Evolutionary conservation across 2,113 vertebrate species (phyloP).

Genomic region (Thamnaconus septentrionalis): DNA sequence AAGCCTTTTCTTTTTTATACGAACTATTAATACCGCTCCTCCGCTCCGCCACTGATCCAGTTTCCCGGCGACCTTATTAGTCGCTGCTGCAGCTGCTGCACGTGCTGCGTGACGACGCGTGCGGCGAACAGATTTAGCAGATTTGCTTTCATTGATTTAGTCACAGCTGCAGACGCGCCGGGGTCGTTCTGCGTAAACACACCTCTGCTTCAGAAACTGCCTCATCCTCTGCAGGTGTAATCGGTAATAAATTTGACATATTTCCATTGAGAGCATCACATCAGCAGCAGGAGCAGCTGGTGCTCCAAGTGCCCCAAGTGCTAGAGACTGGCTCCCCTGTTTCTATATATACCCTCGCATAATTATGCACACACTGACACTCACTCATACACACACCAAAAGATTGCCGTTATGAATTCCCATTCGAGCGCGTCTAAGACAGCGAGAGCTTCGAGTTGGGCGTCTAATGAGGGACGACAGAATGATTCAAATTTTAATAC

Average conservation of each 20-base stretch:
- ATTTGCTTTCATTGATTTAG: not conserved
- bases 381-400: constrained; percentile 3
- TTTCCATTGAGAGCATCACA: constrained; percentile 16
- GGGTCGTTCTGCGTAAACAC: constrained; percentile 13
- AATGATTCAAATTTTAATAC: not conserved
- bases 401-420: not conserved
- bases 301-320: constrained; percentile 22
- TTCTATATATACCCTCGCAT: constrained; percentile 5
- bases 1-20: not conserved
- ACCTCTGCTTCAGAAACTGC: constrained; percentile 24
- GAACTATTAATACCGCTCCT: not conserved
- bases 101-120: too few relatives aligned
- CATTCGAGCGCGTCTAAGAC: constrained; percentile 10
- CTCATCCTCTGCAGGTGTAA: constrained; percentile 15
- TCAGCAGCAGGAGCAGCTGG: constrained; percentile 42
- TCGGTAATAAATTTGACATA: constrained; percentile 11
- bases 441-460: not conserved
- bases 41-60: too few relatives aligned
- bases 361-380: constrained; percentile 2
- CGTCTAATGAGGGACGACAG: too few relatives aligned
- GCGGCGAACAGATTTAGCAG: too few relatives aligned
- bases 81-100: too few relatives aligned
- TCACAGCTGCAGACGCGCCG: constrained; percentile 6
- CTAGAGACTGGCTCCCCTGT: constrained; percentile 32
- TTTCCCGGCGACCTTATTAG: too few relatives aligned